A percentile compares a stretch with the other conserved stretches of the same genome.
Evolutionary conservation across 2,113 vertebrate genomes (phyloP).

Genomic region (Carassius carassius): DNA sequence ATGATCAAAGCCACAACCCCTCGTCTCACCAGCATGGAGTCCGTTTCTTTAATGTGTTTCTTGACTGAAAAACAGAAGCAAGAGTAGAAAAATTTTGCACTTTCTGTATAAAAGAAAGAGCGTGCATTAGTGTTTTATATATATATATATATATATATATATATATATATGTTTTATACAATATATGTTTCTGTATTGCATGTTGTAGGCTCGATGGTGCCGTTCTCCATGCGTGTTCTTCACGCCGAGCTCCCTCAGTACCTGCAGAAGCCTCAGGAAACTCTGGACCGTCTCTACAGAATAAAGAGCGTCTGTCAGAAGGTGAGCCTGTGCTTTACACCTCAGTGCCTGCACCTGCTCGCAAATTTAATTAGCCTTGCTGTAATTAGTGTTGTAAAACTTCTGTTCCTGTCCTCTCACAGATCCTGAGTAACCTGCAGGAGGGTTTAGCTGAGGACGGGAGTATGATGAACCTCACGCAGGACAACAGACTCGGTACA

Average conservation of each 20-base stretch:
- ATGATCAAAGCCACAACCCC: constrained; percentile 48
- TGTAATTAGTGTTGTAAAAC: constrained; percentile 34
- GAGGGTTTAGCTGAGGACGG: constrained; percentile 92
- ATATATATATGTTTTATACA: too few species aligned
- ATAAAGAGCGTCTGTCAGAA: constrained; percentile 88
- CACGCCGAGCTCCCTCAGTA: constrained; percentile 96
- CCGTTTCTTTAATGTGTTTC: neutral
- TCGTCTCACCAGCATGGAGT: neutral
- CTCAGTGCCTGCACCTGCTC: constrained; percentile 17
- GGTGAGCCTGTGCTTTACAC: constrained; percentile 71
- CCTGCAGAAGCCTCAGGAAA: constrained; percentile 90
- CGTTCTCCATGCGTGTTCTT: constrained; percentile 94
- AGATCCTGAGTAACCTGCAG: constrained; percentile 91
- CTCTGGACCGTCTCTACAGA: constrained; percentile 89
- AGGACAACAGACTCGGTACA: constrained; percentile 89
- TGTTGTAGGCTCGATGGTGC: constrained; percentile 91
- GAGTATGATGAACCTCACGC: constrained; percentile 81
- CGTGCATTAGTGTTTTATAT: neutral
- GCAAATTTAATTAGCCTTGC: neutral
- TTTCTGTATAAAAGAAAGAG: neutral
- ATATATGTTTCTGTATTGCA: neutral
- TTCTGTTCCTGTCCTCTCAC: constrained; percentile 48
- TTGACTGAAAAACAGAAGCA: neutral
- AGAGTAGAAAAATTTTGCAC: neutral
- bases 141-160: too few species aligned